Evolutionary conservation across 2,888 invertebrate genomes (phyloP).

Genomic region (Drosophila atripex): DNA sequence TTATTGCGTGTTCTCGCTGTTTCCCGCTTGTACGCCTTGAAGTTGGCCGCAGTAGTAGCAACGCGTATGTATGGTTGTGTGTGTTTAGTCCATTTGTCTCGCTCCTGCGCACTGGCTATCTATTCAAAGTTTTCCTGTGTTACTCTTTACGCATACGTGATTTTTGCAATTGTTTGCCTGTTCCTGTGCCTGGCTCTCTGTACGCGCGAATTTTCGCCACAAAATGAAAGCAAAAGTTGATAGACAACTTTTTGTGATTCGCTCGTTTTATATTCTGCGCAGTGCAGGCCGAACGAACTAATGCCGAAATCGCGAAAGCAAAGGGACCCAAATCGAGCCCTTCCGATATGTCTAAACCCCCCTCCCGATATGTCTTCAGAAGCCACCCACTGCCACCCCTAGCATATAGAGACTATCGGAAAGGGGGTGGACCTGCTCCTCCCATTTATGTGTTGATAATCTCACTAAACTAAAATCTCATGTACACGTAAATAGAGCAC

Average conservation of each 20-base stretch:
- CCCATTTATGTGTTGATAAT: background rate
- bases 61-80: constrained; percentile 26
- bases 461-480: constrained; percentile 16
- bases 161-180: constrained; percentile 60
- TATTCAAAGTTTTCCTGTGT: constrained; percentile 25
- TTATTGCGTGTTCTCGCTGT: constrained; percentile 58
- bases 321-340: constrained; percentile 8
- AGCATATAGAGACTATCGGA: constrained; percentile 6
- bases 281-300: constrained; percentile 21
- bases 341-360: background rate
- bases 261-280: constrained; percentile 46
- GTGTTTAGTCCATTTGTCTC: constrained; percentile 51
- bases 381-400: constrained; percentile 32
- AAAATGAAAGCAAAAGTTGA: constrained; percentile 82
- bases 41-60: constrained; percentile 61
- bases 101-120: constrained; percentile 22
- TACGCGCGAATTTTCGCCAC: constrained; percentile 63
- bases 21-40: constrained; percentile 57
- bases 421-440: background rate
- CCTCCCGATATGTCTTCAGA: background rate
- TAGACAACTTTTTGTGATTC: constrained; percentile 69
- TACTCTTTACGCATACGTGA: constrained; percentile 69
- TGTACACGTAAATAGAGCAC: background rate
- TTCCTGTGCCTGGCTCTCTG: constrained; percentile 42
- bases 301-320: constrained; percentile 28